Evolutionary conservation across 2,113 vertebrate species (phyloP).

Genomic region (Dicaeum eximium): DNA sequence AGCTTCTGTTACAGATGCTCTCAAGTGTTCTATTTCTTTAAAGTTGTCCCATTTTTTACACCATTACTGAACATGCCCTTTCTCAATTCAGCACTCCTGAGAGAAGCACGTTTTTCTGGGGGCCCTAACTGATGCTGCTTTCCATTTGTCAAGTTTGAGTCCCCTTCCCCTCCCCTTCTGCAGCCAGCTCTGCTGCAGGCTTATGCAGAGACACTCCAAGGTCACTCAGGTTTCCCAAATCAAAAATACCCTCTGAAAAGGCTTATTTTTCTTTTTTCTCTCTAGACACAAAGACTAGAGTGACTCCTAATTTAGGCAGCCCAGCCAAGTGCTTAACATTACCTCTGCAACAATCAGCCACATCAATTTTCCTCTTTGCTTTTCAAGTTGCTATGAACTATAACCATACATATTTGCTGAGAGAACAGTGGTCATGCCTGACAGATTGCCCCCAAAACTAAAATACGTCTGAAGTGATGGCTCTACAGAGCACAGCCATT

Average conservation of each 20-base stretch:
- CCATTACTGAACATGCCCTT: not conserved
- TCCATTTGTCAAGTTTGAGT: not conserved
- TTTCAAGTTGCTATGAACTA: not conserved
- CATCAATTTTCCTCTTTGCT: not conserved
- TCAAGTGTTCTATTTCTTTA: not conserved
- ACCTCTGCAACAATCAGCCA: not conserved
- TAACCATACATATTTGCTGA: not conserved
- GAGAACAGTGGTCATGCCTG: not conserved
- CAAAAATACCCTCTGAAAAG: not conserved
- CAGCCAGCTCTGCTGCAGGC: not conserved
- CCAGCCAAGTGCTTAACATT: not conserved
- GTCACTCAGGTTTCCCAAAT: not conserved
- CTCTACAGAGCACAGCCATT: not conserved
- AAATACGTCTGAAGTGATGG: not conserved
- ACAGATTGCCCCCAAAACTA: not conserved
- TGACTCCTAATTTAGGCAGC: not conserved
- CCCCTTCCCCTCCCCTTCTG: not conserved
- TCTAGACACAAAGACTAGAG: not conserved
- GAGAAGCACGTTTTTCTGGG: not conserved
- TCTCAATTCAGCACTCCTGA: not conserved
- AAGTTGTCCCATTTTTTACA: not conserved
- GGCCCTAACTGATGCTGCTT: not conserved
- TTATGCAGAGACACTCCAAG: not conserved
- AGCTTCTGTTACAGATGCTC: not conserved
- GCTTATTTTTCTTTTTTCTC: not conserved